A percentile compares a stretch with the other conserved stretches of the same genome.
phyloP scores from a whole-genome alignment of 2,888 invertebrate species.

The Orthosia gothica region DNA sequence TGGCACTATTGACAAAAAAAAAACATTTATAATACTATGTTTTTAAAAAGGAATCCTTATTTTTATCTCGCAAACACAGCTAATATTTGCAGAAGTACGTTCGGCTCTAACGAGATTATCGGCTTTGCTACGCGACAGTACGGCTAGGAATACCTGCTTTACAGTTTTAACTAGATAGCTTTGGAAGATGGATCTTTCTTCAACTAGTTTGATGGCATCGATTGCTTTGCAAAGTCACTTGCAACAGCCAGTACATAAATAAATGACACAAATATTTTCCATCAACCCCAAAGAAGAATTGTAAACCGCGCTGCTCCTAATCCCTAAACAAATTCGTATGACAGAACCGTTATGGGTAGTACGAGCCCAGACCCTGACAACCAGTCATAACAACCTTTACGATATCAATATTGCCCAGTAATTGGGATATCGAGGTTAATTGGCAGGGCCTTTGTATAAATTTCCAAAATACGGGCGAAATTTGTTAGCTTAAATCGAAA shows the following conservation, averaged over 20 bases:
- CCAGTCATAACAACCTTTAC: conserved; percentile 3
- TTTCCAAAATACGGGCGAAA: background rate
- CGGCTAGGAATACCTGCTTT: conserved; percentile 2
- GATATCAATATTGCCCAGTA: conserved; percentile 33
- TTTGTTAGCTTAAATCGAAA: background rate
- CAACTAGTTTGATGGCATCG: background rate
- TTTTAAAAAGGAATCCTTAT: conserved; percentile 24
- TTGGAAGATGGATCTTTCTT: conserved; percentile 5
- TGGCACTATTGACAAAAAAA: conserved; percentile 1
- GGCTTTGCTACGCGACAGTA: conserved; percentile 30
- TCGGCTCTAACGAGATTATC: conserved; percentile 57
- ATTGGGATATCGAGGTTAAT: conserved; percentile 41
- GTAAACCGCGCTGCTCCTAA: background rate
- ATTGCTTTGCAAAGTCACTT: background rate
- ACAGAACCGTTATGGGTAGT: background rate
- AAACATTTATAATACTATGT: background rate
- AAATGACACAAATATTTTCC: background rate
- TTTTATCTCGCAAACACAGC: conserved; percentile 36
- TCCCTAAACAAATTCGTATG: background rate
- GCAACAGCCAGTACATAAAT: background rate
- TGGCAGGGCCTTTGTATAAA: conserved; percentile 41
- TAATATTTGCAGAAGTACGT: conserved; percentile 51
- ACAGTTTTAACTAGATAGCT: conserved; percentile 18
- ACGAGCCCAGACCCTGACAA: background rate
- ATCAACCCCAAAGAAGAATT: background rate